Base-by-base conservation (phyloP, 2,888 invertebrate species). In the Acanthosepion pharaonis region DNA sequence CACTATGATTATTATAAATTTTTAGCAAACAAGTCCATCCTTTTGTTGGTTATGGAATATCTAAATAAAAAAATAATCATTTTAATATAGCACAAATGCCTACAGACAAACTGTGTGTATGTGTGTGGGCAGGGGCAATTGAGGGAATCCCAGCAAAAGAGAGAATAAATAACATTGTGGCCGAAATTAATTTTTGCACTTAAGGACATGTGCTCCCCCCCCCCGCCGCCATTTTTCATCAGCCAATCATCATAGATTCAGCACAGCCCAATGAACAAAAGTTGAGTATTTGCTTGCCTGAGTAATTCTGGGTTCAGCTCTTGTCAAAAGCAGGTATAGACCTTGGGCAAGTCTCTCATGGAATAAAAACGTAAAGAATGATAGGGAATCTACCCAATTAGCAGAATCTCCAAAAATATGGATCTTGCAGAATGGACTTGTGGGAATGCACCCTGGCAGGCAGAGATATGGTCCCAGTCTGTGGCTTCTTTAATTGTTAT, bases 401-500 rank as follows among this genome's bases (percentile, higher is more conserved):
- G n/a, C n/a, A 15, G 78, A 78, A 78, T 78, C 78, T 78, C 78
- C 78, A 78, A 78, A 78, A 78, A 78, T n/a, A n/a, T 78, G 78
- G 23, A n/a, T 78, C 15, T 78, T n/a, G 78, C 78, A 78, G n/a
- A 78, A 78, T n/a, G n/a, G 78, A 78, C n/a, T 78, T 33, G 78
- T 78, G 78, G 78, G 78, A n/a, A 33, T n/a, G n/a, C 78, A 78
- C 78, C 78, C 78, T n/a, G 78, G n/a, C 78, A 78, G 78, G 78
- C 78, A 78, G n/a, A 78, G n/a, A n/a, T 78, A 9, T 78, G n/a
- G 78, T n/a, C 33, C 78, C 11, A n/a, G n/a, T 78, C n/a, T 78
- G 78, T 78, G 78, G 78, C 78, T 78, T 78, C 78, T 33, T 78
- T 78, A 78, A 78, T 78, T 78, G 78, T 78, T 78, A n/a, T 78